Evolutionary conservation across 2,888 invertebrate species (phyloP).

Genomic region (Hylaea fasciaria): DNA sequence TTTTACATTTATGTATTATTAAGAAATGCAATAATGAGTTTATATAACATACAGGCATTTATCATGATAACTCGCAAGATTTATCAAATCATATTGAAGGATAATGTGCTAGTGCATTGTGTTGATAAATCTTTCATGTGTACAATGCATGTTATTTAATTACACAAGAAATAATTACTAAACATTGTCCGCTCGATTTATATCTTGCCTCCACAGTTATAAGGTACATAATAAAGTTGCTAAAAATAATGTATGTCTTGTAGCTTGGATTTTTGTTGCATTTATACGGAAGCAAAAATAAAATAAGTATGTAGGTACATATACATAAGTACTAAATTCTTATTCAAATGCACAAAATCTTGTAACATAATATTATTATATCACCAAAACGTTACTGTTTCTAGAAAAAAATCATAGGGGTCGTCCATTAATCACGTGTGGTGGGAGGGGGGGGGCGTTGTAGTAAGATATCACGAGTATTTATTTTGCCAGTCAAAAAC

Average conservation of each 20-base stretch:
- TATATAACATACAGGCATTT: not conserved
- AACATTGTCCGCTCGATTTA: not conserved
- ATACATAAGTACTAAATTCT: not conserved
- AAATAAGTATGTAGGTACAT: no score
- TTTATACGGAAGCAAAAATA: not conserved
- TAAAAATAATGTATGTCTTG: not conserved
- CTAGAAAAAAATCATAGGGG: no score
- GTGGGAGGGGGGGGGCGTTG: no score
- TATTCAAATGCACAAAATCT: slow-evolving; percentile 1
- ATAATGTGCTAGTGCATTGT: not conserved
- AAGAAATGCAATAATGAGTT: not conserved
- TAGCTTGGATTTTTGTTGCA: not conserved
- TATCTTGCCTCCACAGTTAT: not conserved
- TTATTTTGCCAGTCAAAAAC: no score
- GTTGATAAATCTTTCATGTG: slow-evolving; percentile 14
- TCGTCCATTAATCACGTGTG: no score
- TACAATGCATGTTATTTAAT: slow-evolving; percentile 15
- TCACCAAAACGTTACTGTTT: no score
- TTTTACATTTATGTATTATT: no score
- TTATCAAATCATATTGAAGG: not conserved
- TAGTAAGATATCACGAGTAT: no score
- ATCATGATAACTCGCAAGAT: not conserved
- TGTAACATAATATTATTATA: not conserved
- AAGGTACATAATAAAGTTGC: not conserved
- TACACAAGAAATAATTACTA: slow-evolving; percentile 10